Conservation (phyloP, 2,113 vertebrate species). For the Neogobius melanostomus region DNA sequence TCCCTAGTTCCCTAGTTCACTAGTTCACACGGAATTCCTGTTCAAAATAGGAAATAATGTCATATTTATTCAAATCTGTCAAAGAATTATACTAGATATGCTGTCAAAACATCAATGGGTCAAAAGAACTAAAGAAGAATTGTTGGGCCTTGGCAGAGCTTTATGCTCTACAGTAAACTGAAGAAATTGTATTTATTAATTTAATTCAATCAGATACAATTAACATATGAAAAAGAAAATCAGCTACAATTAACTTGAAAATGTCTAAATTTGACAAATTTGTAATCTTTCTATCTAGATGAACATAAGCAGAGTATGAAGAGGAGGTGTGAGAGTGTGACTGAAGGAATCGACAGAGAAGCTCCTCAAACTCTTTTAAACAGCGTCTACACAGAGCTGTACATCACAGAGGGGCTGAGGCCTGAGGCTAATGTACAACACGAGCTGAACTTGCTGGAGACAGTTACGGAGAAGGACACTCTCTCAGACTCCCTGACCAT, state of each 20-base stretch:
- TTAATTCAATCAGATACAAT: not conserved
- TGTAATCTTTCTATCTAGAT: not conserved
- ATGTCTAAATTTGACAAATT: not conserved
- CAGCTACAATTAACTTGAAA: too few relatives aligned
- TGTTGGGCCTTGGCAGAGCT: too few relatives aligned
- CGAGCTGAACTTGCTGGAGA: slow-evolving; percentile 1
- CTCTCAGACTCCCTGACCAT: not conserved
- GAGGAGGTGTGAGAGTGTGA: slow-evolving; percentile 3
- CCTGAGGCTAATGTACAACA: not conserved
- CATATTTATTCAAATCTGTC: too few relatives aligned
- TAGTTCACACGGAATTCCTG: too few relatives aligned
- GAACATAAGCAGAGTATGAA: slow-evolving; percentile 9
- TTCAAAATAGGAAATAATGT: too few relatives aligned
- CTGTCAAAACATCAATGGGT: too few relatives aligned
- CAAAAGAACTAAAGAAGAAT: too few relatives aligned
- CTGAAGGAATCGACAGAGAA: not conserved
- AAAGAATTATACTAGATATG: too few relatives aligned
- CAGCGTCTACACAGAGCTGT: slow-evolving; percentile 7
- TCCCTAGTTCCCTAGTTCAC: too few relatives aligned
- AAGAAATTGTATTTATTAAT: too few relatives aligned
- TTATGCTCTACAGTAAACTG: too few relatives aligned
- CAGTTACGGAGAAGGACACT: not conserved
- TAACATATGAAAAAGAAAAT: too few relatives aligned
- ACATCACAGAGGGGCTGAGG: slow-evolving; percentile 6
- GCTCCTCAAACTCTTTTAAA: not conserved